Evolutionary conservation across 2,888 invertebrate species (phyloP), one percentile per base, ranked within the genome.

Genomic region (Tenthredo scrophulariae): DNA sequence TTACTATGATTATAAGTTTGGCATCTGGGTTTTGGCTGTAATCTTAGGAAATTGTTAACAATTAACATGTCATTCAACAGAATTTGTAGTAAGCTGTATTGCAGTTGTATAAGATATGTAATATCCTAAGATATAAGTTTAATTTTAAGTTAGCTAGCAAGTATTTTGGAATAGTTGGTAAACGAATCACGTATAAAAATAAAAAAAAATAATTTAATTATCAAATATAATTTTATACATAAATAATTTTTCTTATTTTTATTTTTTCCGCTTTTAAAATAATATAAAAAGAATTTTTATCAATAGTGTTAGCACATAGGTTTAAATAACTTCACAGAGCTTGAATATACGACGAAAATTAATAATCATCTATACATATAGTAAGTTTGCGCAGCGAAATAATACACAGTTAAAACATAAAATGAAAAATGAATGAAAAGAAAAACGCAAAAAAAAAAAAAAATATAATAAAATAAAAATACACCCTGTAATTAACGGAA

Each of bases 401-500:
- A 37, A 37, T 80, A 77, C 50, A 77, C 50, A 77, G 77, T 29
- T 29, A 54, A 10, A 54, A 46, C 15, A 46, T 46, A 15, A 13
- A 43, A 43, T 13, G 43, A 13, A 43, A 43, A 43, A 43, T 43
- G 4, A 15, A 15, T 46, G 43, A 43, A 43, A 43, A 43, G 43
- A 43, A 43, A 37, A 37, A 33, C 33, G 2, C 2, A 33, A 33
- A 33, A 33, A 18, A 29, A 67, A 22, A 70, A 37, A 18, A 29
- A 67, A 22, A 70, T 29, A 29, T 4, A 37, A 33, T 2, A 40
- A 72, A 43, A 26, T 2, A 54, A 62, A 22, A 80, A 37, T 62
- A 80, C 62, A 80, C 62, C 29, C 37, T 58, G 9, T 22, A 62
- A 46, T 80, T 62, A 62, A 37, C n/a, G 26, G 62, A 80, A 40